These are phyloP conservation scores for Hermaeophaga mercurialis DNA, from an alignment of 2,888 invertebrate genomes.

Conservation along the genomic window DNA sequence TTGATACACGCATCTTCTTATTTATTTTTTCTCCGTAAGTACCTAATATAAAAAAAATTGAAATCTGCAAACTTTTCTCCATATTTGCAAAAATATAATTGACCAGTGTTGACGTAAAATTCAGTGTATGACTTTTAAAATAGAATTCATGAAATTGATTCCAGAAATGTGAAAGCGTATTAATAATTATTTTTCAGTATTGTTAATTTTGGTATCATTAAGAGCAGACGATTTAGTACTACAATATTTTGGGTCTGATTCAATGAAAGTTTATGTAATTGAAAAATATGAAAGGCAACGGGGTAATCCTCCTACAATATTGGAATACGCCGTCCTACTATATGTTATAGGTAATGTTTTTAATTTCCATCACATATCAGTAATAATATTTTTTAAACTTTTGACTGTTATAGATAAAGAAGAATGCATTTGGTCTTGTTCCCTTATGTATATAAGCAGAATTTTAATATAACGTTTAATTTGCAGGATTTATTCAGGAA, in stretches of 20 bases:
- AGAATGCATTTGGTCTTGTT: no score
- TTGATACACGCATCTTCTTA: slow-evolving; percentile 94
- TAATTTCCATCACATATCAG: no score
- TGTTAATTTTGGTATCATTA: slow-evolving; percentile 91
- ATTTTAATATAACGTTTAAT: no score
- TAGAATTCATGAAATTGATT: not conserved
- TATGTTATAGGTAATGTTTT: slow-evolving; percentile 83
- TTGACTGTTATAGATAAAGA: no score
- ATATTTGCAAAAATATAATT: no score
- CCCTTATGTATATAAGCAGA: no score
- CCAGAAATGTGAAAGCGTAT: no score
- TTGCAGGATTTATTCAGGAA: slow-evolving; percentile 84
- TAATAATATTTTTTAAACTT: no score
- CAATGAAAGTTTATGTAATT: slow-evolving; percentile 65
- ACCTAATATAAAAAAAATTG: slow-evolving; percentile 15
- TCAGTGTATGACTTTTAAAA: slow-evolving; percentile 1
- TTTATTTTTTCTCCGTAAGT: slow-evolving; percentile 90
- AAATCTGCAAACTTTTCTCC: no score
- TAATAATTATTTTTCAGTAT: slow-evolving; percentile 66
- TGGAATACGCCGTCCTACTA: slow-evolving; percentile 81
- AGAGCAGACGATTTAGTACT: slow-evolving; percentile 80
- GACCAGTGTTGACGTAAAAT: no score
- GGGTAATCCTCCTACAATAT: slow-evolving; percentile 82
- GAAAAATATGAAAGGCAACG: slow-evolving; percentile 74
- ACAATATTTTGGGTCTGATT: slow-evolving; percentile 73